Base-by-base conservation (phyloP, 2,113 vertebrate species). In the Alces alces region DNA sequence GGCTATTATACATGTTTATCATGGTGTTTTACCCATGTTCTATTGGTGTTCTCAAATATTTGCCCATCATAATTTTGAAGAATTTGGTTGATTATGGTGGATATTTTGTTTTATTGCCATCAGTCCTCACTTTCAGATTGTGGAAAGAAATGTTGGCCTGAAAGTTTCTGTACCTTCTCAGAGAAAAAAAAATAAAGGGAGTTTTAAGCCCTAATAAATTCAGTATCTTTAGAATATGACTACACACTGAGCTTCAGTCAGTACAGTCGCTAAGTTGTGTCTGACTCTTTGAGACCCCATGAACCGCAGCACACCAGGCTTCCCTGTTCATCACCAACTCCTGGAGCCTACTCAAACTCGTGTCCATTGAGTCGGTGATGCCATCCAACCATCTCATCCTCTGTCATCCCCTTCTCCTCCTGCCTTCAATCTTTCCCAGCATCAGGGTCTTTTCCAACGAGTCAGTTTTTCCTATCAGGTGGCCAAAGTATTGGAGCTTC, bases 241-340 rank as follows among this genome's bases (percentile, higher is more conserved):
- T 50, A 3, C 10, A 50, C 39, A 10, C 73, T 85, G 60, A 50
- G 33, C 39, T 11, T 27, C n/a, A 36, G 19, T 23, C 66, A 70
- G 19, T 70, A 39, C 66, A 39, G n/a, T 70, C 0, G 0, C n/a
- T 39, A 19, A 23, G n/a, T 39, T 5, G 0, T 23, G n/a, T 23
- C 66, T 21, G 5, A 12, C 66, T 39, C n/a, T 70, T 39, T 70
- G n/a, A 36, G 64, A 70, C 9, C n/a, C n/a, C 9, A 70, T 36
- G 17, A 9, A 12, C 17, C 6, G 9, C 9, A 70, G 17, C 19
- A 23, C 9, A 12, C n/a, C n/a, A 70, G 33, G 64, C 9, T 2
- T 11, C n/a, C 19, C 4, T 12, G 4, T 36, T 9, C 19, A 36
- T 70, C 64, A 66, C 33, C 64, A 12, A 23, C 17, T 0, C n/a